Evolutionary conservation across 2,888 invertebrate genomes (phyloP).

Genomic region (Serripes groenlandicus): DNA sequence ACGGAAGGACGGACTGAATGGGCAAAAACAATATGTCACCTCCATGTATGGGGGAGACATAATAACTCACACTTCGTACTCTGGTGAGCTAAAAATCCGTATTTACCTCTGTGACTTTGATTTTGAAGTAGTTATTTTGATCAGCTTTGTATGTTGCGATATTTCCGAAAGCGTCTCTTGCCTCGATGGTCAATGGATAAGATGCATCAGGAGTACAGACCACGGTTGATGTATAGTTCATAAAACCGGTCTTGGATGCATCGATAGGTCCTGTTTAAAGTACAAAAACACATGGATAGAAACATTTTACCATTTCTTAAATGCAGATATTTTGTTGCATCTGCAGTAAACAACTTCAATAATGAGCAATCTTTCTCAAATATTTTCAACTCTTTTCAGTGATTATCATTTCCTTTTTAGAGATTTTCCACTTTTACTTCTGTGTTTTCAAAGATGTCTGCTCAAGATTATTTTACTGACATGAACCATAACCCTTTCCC

Average conservation of each 20-base stretch:
- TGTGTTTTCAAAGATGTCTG: too few species aligned
- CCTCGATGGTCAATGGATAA: conserved; percentile 93
- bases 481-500: not conserved
- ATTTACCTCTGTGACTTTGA: conserved; percentile 82
- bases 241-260: conserved; percentile 93
- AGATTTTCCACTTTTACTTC: too few species aligned
- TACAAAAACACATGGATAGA: not conserved
- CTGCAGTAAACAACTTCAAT: not conserved
- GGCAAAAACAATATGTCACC: too few species aligned
- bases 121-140: conserved; percentile 82
- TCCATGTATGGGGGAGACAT: too few species aligned
- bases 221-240: conserved; percentile 93
- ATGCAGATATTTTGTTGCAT: not conserved
- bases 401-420: too few species aligned
- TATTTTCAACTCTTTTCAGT: too few species aligned
- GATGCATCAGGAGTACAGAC: conserved; percentile 93
- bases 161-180: conserved; percentile 96
- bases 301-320: not conserved
- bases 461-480: too few species aligned
- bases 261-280: conserved; percentile 90
- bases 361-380: too few species aligned
- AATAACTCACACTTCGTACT: too few species aligned
- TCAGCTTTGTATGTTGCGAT: conserved; percentile 88
- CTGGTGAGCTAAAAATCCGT: too few species aligned
- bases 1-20: too few species aligned